phyloP scores from a whole-genome alignment of 2,888 invertebrate genomes.

The Escarpia spicata region DNA sequence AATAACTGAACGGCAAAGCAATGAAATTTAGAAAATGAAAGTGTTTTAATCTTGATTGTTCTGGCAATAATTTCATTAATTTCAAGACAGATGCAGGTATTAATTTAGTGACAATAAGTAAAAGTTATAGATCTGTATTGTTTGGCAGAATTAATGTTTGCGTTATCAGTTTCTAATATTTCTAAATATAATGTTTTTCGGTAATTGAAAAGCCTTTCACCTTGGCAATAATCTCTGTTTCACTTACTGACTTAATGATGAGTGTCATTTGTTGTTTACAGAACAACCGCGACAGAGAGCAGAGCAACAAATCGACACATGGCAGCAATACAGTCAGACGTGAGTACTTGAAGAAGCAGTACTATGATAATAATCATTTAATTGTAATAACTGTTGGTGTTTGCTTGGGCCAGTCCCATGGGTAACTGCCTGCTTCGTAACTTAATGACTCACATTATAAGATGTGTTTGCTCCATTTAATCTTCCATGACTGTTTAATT shows the following conservation, averaged over 20 bases:
- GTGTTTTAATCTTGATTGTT: neutral
- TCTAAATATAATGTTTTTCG: neutral
- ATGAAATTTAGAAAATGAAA: no score
- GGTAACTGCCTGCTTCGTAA: neutral
- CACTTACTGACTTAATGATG: neutral
- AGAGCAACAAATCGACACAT: neutral
- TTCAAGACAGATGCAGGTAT: no score
- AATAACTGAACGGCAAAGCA: no score
- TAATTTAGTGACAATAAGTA: neutral
- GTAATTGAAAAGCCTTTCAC: neutral
- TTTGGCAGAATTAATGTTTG: neutral
- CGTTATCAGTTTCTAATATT: neutral
- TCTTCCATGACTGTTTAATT: neutral
- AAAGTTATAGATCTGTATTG: neutral
- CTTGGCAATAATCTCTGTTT: no score
- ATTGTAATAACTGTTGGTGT: neutral
- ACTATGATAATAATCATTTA: neutral
- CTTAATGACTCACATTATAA: neutral
- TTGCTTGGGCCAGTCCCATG: neutral
- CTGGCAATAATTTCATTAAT: neutral
- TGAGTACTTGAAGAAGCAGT: neutral
- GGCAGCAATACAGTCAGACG: constrained; percentile 13
- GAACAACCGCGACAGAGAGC: neutral
- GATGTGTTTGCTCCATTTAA: no score
- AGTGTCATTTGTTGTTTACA: neutral